These are phyloP conservation scores for Otolemur garnettii DNA, from an alignment of 2,113 vertebrate species.

Conservation along the genomic window DNA sequence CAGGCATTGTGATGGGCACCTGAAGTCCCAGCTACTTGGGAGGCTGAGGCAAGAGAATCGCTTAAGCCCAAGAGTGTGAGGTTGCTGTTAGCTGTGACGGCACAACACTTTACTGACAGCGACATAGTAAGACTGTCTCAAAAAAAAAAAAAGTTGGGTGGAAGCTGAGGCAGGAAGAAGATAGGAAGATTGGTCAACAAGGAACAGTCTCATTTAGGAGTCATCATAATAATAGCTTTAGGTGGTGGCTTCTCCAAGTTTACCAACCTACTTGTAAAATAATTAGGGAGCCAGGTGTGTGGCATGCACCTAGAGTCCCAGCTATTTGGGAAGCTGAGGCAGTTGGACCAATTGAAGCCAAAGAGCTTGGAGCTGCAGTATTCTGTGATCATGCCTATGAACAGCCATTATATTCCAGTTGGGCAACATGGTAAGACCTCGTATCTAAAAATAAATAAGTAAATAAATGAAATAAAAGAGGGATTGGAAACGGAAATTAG, in stretches of 20 bases:
- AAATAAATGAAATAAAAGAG: neutral
- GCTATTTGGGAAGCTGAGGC: neutral
- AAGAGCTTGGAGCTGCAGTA: too few relatives aligned
- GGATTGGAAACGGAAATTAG: slow-evolving; percentile 36
- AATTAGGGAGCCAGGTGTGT: neutral
- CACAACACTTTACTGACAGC: too few relatives aligned
- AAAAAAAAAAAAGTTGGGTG: neutral
- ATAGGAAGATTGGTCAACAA: slow-evolving; percentile 1
- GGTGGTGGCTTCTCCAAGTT: slow-evolving; percentile 32
- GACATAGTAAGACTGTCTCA: too few relatives aligned
- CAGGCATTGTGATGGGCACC: too few relatives aligned
- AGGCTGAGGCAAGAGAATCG: too few relatives aligned
- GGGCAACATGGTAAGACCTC: neutral
- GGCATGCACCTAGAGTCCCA: neutral
- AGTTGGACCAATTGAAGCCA: neutral
- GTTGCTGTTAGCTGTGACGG: too few relatives aligned
- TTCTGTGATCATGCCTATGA: neutral
- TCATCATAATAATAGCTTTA: neutral
- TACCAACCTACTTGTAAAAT: slow-evolving; percentile 43
- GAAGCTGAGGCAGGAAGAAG: slow-evolving; percentile 29
- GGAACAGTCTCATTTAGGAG: neutral
- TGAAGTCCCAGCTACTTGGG: too few relatives aligned
- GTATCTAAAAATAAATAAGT: neutral
- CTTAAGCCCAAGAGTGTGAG: too few relatives aligned
- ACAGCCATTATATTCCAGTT: neutral